Evolutionary conservation across 2,888 invertebrate genomes (phyloP), one percentile per base, ranked within the genome.

Genomic region (Melanargia galathea): DNA sequence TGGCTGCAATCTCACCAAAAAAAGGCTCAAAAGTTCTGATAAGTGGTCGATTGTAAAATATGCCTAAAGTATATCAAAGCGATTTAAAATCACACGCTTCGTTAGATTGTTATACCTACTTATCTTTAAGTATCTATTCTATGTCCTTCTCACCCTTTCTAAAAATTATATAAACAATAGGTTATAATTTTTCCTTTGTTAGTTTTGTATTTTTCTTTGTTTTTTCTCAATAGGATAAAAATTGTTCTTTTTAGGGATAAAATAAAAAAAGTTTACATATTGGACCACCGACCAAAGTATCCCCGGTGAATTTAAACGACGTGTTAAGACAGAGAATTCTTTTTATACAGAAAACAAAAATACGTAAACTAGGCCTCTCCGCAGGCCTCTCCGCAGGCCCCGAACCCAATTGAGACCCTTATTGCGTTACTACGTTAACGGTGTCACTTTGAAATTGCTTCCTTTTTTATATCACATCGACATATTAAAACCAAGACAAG

Each of bases 261-360:
- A 8, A 18, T 18, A 7, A 6, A 43, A 18, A 18, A 18, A 43
- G 43, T 8, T 43, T 8, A 43, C 18, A 49, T n/a, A 22, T 67
- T 57, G 33, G 8, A 38, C 67, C 67, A 52, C 13, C 57, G 49
- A 18, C 22, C 62, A 62, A 69, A 73, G 70, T 65, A 66, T 72
- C 78, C 75, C 68, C 74, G 69, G 70, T 80, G 83, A 84, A 82
- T 83, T 81, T 74, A 79, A 83, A 84, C 74, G 80, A 81, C 78
- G 76, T 75, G 83, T 82, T 83, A 82, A 81, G 78, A 80, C 73
- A 75, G 67, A 67, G 69, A 75, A 78, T 80, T 77, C 74, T 77
- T 79, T 49, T 79, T 77, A 74, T 74, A 75, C 68, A 66, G 71
- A 74, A 52, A 33, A 77, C 75, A 79, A 79, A n/a, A 77, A 75